phyloP scores from a whole-genome alignment of 1,140 invertebrate species.

The Sycophaga agraensis region DNA sequence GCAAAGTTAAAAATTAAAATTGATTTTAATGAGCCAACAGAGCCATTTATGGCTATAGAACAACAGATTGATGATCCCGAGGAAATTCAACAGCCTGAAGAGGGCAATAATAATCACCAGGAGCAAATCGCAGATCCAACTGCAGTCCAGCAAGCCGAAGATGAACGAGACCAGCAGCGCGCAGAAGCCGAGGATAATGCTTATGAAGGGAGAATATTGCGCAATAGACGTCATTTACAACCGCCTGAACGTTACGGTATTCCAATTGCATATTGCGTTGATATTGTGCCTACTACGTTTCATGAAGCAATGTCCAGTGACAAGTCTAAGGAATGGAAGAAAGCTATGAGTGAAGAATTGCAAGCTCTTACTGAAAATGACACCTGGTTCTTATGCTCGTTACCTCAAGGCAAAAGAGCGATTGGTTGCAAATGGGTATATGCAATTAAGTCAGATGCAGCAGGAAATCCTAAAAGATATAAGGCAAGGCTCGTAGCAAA shows the following conservation, averaged over 20 bases:
- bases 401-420: not conserved
- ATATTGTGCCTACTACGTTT: not conserved
- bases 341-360: slow-evolving; percentile 46
- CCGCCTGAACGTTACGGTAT: not conserved
- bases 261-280: not conserved
- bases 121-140: not conserved
- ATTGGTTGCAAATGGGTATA: slow-evolving; percentile 21
- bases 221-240: not conserved
- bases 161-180: too few relatives aligned
- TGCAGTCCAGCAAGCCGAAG: not conserved
- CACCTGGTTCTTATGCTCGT: slow-evolving; percentile 40
- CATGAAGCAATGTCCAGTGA: slow-evolving; percentile 17
- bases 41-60: too few relatives aligned
- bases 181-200: too few relatives aligned
- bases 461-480: not conserved
- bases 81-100: too few relatives aligned
- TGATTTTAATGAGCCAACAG: too few relatives aligned
- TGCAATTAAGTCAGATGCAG: not conserved
- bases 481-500: too few relatives aligned
- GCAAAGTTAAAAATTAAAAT: not conserved
- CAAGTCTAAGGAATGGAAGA: slow-evolving; percentile 37
- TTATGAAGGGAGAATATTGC: not conserved
- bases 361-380: slow-evolving; percentile 33
- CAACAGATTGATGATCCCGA: too few relatives aligned
- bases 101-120: not conserved